These are phyloP conservation scores for Dreissena rostriformis DNA, from an alignment of 1,140 invertebrate species.

Conservation along the genomic window DNA sequence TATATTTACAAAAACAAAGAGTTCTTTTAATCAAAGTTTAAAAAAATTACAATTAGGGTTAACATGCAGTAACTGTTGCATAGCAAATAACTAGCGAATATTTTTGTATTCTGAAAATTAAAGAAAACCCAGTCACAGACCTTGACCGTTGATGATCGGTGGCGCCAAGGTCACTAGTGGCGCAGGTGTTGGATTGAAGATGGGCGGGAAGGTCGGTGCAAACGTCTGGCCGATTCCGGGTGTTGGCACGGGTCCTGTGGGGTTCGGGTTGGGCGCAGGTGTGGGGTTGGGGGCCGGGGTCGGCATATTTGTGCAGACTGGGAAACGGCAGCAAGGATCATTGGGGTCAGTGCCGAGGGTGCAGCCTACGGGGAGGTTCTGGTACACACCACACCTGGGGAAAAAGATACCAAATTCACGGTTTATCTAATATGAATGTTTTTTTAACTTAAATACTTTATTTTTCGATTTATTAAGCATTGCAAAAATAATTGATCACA, in stretches of 20 bases:
- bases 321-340: constrained; percentile 68
- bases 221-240: constrained; percentile 13
- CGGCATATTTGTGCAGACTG: constrained; percentile 58
- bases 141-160: constrained; percentile 51
- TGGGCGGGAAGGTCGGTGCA: constrained; percentile 45
- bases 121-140: neutral
- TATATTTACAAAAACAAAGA: too few relatives aligned
- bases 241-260: constrained; percentile 37
- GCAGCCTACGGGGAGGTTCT: constrained; percentile 64
- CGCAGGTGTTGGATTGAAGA: constrained; percentile 21
- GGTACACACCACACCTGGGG: constrained; percentile 65
- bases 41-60: neutral
- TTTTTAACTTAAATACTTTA: too few relatives aligned
- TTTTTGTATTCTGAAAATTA: too few relatives aligned
- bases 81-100: too few relatives aligned
- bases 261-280: constrained; percentile 44
- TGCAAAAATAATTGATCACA: too few relatives aligned
- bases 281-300: constrained; percentile 38
- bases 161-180: constrained; percentile 45
- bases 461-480: neutral
- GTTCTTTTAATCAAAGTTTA: too few relatives aligned
- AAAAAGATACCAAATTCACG: neutral
- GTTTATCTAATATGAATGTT: too few relatives aligned
- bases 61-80: too few relatives aligned
- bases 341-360: constrained; percentile 67